Evolutionary conservation across 2,888 invertebrate species (phyloP), one percentile per base, ranked within the genome.

Genomic region (Portevinia maculata): DNA sequence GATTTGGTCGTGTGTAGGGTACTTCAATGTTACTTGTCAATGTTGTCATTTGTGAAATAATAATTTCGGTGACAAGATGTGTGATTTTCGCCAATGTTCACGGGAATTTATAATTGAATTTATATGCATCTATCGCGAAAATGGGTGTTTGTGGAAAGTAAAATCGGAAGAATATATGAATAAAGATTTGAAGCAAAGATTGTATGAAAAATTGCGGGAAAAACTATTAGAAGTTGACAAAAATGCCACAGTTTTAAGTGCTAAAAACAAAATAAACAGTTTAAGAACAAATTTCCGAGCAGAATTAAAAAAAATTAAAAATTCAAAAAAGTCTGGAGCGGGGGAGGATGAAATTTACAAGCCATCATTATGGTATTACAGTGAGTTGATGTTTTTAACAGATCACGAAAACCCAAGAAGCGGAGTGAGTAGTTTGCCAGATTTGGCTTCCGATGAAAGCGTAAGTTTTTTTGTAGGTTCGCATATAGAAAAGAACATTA

Each of bases 241-340:
- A 46, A 60, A 46, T 32, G 60, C 60, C 17, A 46, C 60, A 32
- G 32, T 60, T 13, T 11, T 13, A 57, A 24, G 21, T 57, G 57
- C n/a, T 21, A 57, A 57, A 50, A 64, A 13, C 21, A 64, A 64
- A 64, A 50, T 34, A 15, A 48, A 64, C n/a, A n/a, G n/a, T n/a
- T n/a, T n/a, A n/a, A n/a, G n/a, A n/a, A n/a, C n/a, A n/a, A n/a
- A n/a, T n/a, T n/a, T n/a, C n/a, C n/a, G n/a, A n/a, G n/a, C n/a
- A n/a, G n/a, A n/a, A n/a, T n/a, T n/a, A n/a, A n/a, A 60, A 46
- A 60, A 60, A 13, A 17, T 37, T 11, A 57, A 46, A 2, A n/a
- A 44, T n/a, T 59, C 32, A 8, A 48, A 62, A 48, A 50, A 48
- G 21, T 48, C 37, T 9, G 34, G 34, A 13, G 34, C 64, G 48